phyloP scores from a whole-genome alignment of 2,113 vertebrate species.

The Rhodinocichla rosea region DNA sequence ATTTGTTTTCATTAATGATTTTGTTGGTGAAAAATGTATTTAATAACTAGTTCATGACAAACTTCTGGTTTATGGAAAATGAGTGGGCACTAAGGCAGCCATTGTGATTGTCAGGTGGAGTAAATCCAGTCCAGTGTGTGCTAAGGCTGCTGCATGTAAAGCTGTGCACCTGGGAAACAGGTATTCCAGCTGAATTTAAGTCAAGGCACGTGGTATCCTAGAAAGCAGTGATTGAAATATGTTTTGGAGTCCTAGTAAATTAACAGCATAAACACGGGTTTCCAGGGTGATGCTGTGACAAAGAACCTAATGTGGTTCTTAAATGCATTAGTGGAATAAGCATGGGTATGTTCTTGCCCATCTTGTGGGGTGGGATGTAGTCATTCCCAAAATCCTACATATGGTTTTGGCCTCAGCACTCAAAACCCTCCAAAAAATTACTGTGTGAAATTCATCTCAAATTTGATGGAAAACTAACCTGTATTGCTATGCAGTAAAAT shows the following conservation, averaged over 20 bases:
- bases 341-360: rapidly evolving
- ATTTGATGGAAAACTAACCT: neutral
- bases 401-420: neutral
- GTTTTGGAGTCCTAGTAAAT: neutral
- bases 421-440: neutral
- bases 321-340: neutral
- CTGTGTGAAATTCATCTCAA: neutral
- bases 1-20: neutral
- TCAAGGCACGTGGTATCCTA: neutral
- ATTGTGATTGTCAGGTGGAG: neutral
- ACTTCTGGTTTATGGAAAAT: neutral
- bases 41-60: neutral
- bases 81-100: neutral
- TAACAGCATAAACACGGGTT: neutral
- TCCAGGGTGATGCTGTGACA: neutral
- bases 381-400: neutral
- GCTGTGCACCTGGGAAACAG: neutral
- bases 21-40: neutral
- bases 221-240: neutral
- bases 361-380: neutral
- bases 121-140: neutral
- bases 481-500: neutral
- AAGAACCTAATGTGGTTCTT: neutral
- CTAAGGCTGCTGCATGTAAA: neutral
- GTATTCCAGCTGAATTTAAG: neutral